Percentiles rank a stretch among this genome's conserved stretches.
phyloP scores from a whole-genome alignment of 2,113 vertebrate species.

The Albula glossodonta region DNA sequence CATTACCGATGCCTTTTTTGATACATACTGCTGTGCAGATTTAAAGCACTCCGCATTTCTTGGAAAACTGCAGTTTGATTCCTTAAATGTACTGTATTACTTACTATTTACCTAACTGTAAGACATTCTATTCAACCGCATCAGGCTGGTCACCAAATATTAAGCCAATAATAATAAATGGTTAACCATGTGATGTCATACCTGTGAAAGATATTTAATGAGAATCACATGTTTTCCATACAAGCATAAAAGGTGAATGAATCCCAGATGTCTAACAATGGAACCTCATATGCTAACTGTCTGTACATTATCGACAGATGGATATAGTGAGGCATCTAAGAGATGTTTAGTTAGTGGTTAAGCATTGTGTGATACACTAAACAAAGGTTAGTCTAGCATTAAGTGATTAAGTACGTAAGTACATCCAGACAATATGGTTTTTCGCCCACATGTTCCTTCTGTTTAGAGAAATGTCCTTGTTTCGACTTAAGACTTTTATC shows the following conservation, averaged over 20 bases:
- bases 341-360: too few species aligned
- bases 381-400: too few species aligned
- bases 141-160: not conserved
- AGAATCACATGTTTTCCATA: not conserved
- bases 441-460: too few species aligned
- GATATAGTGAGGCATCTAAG: too few species aligned
- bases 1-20: not conserved
- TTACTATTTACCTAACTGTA: not conserved
- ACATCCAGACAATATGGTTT: too few species aligned
- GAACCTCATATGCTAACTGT: too few species aligned
- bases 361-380: too few species aligned
- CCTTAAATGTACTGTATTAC: not conserved
- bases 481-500: too few species aligned
- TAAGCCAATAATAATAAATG: not conserved
- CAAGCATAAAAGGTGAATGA: not conserved
- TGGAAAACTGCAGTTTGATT: not conserved
- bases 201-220: not conserved
- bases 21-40: not conserved
- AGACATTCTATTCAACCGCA: not conserved
- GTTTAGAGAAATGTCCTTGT: too few species aligned
- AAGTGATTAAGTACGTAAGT: too few species aligned
- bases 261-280: too few species aligned
- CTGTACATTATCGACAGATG: too few species aligned
- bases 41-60: not conserved
- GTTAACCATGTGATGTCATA: not conserved